Conservation (phyloP, 1,140 invertebrate species). For the Venturia canescens region DNA sequence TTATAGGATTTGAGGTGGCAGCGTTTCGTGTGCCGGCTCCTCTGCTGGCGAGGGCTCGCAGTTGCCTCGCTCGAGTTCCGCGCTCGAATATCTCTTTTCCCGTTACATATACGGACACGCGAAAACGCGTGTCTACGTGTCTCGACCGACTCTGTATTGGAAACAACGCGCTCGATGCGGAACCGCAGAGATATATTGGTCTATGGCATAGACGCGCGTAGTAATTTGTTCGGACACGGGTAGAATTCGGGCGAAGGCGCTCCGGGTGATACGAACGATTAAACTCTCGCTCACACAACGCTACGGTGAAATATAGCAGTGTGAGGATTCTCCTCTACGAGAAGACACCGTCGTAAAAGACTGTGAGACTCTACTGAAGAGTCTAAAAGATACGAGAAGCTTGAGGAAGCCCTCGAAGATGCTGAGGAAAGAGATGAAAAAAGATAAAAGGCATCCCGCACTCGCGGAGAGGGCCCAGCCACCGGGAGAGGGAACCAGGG, state of each 20-base stretch:
- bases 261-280: background rate
- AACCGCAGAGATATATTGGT: background rate
- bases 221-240: slow-evolving; percentile 33
- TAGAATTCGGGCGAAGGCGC: slow-evolving; percentile 32
- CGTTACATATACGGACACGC: no score
- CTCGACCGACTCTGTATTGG: background rate
- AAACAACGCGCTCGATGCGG: background rate
- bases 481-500: background rate
- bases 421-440: slow-evolving; percentile 66
- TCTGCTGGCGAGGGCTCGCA: no score
- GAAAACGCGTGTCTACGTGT: background rate
- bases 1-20: no score
- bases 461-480: slow-evolving; percentile 56
- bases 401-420: slow-evolving; percentile 32
- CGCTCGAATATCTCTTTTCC: no score
- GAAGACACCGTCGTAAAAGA: background rate
- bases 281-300: background rate
- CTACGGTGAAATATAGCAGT: background rate
- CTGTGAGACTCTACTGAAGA: background rate
- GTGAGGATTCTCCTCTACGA: background rate
- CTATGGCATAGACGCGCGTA: slow-evolving; percentile 7
- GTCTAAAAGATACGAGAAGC: slow-evolving; percentile 15
- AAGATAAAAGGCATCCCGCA: slow-evolving; percentile 70
- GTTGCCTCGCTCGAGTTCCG: no score
- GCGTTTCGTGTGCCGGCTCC: no score